Percentiles rank a stretch among this genome's conserved stretches.
Conservation (phyloP, 2,888 invertebrate species). For the Octonoba sinensis region DNA sequence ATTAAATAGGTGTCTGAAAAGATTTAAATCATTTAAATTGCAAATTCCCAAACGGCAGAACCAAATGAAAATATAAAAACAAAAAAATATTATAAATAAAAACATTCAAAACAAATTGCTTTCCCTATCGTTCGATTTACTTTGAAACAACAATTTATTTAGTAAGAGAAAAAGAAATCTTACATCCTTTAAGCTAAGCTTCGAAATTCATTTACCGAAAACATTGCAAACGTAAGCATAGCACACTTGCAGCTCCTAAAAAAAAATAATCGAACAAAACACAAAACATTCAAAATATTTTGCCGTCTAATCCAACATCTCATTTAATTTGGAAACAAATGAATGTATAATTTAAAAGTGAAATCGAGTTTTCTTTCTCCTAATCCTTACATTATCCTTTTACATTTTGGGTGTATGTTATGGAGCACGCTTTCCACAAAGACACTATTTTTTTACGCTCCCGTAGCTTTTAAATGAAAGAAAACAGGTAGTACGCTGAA, state of each 20-base stretch:
- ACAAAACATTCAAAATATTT: conserved; percentile 28
- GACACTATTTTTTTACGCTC: no score
- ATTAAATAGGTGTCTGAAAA: no score
- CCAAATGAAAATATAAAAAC: no score
- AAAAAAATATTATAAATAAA: no score
- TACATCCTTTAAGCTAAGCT: conserved; percentile 33
- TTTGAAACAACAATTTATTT: no score
- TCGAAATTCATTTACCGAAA: conserved; percentile 45
- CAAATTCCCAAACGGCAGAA: no score
- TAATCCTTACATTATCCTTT: conserved; percentile 29
- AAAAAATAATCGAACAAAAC: neutral
- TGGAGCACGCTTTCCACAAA: neutral
- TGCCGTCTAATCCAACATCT: conserved; percentile 39
- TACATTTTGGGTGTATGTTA: neutral
- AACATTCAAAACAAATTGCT: no score
- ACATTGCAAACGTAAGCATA: conserved; percentile 15
- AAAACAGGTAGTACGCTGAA: no score
- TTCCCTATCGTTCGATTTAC: no score
- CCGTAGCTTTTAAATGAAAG: no score
- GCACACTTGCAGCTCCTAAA: neutral
- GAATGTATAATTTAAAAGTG: conserved; percentile 45
- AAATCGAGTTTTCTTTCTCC: conserved; percentile 33
- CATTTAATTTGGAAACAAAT: conserved; percentile 55
- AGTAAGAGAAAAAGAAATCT: neutral
- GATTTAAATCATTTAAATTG: no score